Evolutionary conservation across 2,888 invertebrate species (phyloP).

Genomic region (Hirtodrosophila confusa): DNA sequence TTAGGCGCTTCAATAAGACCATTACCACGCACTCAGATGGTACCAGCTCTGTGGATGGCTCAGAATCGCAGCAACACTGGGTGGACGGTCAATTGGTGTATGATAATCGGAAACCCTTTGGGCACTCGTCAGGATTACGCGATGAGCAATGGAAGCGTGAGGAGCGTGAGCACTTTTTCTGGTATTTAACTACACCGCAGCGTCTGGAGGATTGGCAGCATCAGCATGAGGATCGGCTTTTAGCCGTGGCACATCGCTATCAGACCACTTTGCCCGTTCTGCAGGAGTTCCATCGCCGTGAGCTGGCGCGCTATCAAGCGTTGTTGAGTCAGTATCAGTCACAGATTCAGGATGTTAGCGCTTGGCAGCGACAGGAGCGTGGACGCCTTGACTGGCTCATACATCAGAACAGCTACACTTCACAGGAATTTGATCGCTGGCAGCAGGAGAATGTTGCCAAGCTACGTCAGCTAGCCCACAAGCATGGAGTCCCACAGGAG

Average conservation of each 20-base stretch:
- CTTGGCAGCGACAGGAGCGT: constrained; percentile 80
- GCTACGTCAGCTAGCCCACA: constrained; percentile 64
- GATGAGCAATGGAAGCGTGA: constrained; percentile 83
- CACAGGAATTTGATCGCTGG: constrained; percentile 81
- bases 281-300: constrained; percentile 80
- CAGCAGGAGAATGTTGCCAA: constrained; percentile 76
- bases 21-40: constrained; percentile 77
- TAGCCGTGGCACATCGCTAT: constrained; percentile 74
- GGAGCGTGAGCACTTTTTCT: constrained; percentile 82
- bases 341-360: constrained; percentile 64
- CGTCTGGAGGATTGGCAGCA: constrained; percentile 80
- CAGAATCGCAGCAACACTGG: constrained; percentile 80
- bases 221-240: constrained; percentile 81
- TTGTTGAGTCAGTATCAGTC: constrained; percentile 76
- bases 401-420: constrained; percentile 80
- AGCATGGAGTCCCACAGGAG: constrained; percentile 71
- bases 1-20: constrained; percentile 77
- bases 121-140: constrained; percentile 66
- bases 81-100: constrained; percentile 80
- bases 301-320: constrained; percentile 74
- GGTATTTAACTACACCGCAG: constrained; percentile 75
- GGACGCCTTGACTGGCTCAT: constrained; percentile 82
- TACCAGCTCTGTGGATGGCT: constrained; percentile 74
- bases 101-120: constrained; percentile 78
- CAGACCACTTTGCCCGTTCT: constrained; percentile 74